These are phyloP conservation scores for Glyptemys insculpta DNA, from an alignment of 2,797 vertebrate species.

Conservation along the genomic window DNA sequence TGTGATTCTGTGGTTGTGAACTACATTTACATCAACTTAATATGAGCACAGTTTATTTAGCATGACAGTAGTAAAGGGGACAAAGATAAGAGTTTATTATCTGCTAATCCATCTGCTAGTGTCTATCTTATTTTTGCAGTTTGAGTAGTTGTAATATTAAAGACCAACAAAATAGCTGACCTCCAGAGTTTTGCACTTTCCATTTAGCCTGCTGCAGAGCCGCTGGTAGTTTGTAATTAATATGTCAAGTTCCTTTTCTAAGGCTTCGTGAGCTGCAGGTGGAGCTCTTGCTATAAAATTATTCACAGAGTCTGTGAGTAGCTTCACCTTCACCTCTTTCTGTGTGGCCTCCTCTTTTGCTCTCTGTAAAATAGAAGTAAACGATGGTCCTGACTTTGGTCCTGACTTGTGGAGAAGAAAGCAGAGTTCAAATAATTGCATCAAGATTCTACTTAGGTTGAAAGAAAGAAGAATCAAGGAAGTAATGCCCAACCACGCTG, in stretches of 20 bases:
- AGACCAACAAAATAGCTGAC: constrained; percentile 77
- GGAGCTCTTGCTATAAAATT: constrained; percentile 94
- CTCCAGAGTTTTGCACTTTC: constrained; percentile 97
- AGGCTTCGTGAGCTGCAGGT: constrained; percentile 91
- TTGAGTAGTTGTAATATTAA: constrained; percentile 27
- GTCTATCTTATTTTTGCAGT: neutral
- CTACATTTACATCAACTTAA: neutral
- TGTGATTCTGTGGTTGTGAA: neutral
- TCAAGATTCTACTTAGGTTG: neutral
- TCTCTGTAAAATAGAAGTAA: constrained; percentile 81
- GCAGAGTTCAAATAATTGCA: neutral
- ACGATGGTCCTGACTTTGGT: neutral
- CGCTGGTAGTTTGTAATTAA: constrained; percentile 93
- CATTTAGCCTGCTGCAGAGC: constrained; percentile 94
- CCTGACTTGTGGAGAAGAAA: neutral
- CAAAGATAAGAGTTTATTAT: neutral
- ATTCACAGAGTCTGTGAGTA: constrained; percentile 93
- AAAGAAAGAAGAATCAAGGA: neutral
- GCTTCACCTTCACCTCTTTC: constrained; percentile 96
- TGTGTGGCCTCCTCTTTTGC: constrained; percentile 96
- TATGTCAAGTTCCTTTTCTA: constrained; percentile 92
- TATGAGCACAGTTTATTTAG: neutral
- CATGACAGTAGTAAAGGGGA: neutral
- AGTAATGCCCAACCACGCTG: neutral
- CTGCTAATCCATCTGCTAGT: neutral